These are phyloP conservation scores for Florisuga fusca DNA, from an alignment of 2,797 vertebrate species.

Conservation along the genomic window DNA sequence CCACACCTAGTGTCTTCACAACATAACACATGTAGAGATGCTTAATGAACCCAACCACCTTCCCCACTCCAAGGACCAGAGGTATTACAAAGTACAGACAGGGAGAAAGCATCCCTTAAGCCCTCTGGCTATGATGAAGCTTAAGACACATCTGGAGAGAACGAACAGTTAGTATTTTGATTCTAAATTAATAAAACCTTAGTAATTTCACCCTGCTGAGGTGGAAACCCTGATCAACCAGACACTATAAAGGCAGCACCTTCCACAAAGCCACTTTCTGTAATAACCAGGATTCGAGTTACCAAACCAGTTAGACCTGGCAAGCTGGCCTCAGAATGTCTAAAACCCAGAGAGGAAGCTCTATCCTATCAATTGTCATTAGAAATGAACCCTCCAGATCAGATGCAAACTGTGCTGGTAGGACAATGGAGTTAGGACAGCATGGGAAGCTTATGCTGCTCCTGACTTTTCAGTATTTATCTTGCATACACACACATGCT, in stretches of 20 bases:
- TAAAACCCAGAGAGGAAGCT: background rate
- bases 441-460: background rate
- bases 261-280: background rate
- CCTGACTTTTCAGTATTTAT: background rate
- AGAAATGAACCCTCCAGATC: background rate
- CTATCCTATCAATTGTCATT: background rate
- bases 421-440: background rate
- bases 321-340: background rate
- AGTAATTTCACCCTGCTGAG: background rate
- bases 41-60: background rate
- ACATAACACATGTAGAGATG: background rate
- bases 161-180: background rate
- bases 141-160: background rate
- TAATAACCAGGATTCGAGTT: background rate
- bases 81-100: background rate
- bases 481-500: rapidly evolving
- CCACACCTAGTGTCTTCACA: background rate
- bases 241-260: background rate
- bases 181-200: background rate
- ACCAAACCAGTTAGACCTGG: background rate
- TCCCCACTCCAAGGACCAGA: background rate
- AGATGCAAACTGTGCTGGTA: background rate
- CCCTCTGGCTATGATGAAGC: background rate
- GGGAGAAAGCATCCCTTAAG: background rate
- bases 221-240: background rate